A percentile compares a stretch with the other conserved stretches of the same genome.
Conservation (phyloP, 1,140 invertebrate genomes). For the Hypothenemus hampei region DNA sequence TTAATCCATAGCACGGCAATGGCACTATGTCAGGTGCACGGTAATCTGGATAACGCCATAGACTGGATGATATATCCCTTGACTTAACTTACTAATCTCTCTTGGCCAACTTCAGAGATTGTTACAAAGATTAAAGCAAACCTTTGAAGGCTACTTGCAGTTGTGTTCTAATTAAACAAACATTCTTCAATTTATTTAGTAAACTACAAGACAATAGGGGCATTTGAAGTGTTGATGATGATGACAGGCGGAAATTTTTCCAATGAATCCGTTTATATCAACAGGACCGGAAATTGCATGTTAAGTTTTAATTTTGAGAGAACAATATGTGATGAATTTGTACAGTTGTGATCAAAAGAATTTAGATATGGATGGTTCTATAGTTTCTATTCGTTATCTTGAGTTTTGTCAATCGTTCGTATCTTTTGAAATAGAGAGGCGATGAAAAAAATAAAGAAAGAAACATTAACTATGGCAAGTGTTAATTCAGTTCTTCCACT, state of each 20-base stretch:
- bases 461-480: not conserved
- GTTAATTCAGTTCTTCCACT: not conserved
- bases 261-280: too few relatives aligned
- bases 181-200: too few relatives aligned
- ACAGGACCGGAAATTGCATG: not conserved
- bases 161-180: too few relatives aligned
- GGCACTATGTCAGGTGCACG: constrained; percentile 15
- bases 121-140: not conserved
- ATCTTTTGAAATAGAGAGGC: not conserved
- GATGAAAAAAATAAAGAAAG: not conserved
- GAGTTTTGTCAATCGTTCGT: not conserved
- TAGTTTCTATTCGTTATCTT: not conserved
- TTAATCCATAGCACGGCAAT: constrained; percentile 12
- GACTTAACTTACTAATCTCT: constrained; percentile 4
- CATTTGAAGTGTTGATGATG: too few relatives aligned
- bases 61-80: constrained; percentile 11
- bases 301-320: not conserved
- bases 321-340: not conserved
- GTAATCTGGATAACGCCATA: constrained; percentile 14
- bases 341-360: not conserved
- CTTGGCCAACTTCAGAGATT: constrained; percentile 6
- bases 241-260: too few relatives aligned
- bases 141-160: too few relatives aligned
- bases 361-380: not conserved
- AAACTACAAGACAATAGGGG: too few relatives aligned